Base-by-base conservation (phyloP, 2,113 vertebrate species). In the Sterrhoptilus dennistouni region DNA sequence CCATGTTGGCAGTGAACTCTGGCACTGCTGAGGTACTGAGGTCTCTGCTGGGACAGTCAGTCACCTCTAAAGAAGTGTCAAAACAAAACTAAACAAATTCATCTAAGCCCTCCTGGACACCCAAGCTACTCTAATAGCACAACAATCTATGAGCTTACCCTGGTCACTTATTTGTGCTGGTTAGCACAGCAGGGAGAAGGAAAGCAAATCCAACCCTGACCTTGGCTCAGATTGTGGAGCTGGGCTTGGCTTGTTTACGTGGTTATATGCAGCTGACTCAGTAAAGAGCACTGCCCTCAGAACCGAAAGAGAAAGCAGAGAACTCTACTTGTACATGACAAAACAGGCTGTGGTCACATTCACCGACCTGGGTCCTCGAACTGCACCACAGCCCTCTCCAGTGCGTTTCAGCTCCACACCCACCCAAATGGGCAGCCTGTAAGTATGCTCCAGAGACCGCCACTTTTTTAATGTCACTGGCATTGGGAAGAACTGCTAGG, bases 221-320 rank as follows among this genome's bases (percentile, higher is more conserved):
- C 36, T 14, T 2, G 0, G 12, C 47, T 65, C 2, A 1, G 21
- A 31, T 0, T 0, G 31, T 1, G 0, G 38, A 29, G 15, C 71
- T 49, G 35, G 21, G 15, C 33, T 94, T 5, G 1, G 9, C 19
- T 83, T 87, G 31, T 81, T 93, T 91, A 20, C 24, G 14, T 23
- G 12, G 14, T 56, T 5, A 1, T 22, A 14, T 21, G 27, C 49
- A 36, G n/a, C 61, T 77, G 50, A 83, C 24, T 35, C 52, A 13
- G 3, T 29, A 64, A 91, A 60, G 35, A 64, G 87, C 36, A 15
- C 8, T 11, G 33, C 35, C 4, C 16, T 36, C 19, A 33, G 15
- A 97, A 95, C 0, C 20, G 79, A 97, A 97, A 95, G 22, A 42
- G 95, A 96, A 95, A 95, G 82, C 61, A 59, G 35, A 35, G 28